phyloP scores from a whole-genome alignment of 1,140 invertebrate genomes.

The Penaeus indicus region DNA sequence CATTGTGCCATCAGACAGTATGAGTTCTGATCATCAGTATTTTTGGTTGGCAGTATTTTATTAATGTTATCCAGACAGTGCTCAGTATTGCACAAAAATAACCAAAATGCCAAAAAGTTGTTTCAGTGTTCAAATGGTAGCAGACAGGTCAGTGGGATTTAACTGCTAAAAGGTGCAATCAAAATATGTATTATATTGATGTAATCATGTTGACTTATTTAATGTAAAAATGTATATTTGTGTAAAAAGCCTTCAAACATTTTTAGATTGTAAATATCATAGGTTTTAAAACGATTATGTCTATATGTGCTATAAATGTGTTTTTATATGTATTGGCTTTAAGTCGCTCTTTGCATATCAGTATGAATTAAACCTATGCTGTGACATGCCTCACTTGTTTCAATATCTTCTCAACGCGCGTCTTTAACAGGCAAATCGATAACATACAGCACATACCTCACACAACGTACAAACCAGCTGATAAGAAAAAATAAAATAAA shows the following conservation, averaged over 20 bases:
- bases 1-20: too few species aligned
- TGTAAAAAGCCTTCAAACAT: constrained; percentile 42
- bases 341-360: constrained; percentile 50
- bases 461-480: too few species aligned
- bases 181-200: constrained; percentile 45
- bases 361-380: constrained; percentile 47
- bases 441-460: too few species aligned
- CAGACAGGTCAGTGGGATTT: too few species aligned
- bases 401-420: too few species aligned
- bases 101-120: background rate
- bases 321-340: constrained; percentile 43
- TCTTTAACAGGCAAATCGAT: too few species aligned
- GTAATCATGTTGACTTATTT: constrained; percentile 45
- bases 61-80: too few species aligned
- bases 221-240: constrained; percentile 44
- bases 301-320: constrained; percentile 50
- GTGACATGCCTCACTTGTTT: constrained; percentile 25
- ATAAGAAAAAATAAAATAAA: too few species aligned
- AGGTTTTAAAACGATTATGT: constrained; percentile 42
- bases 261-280: constrained; percentile 44
- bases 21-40: too few species aligned
- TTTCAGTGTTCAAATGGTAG: too few species aligned
- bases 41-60: too few species aligned
- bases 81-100: too few species aligned
- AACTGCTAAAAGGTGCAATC: constrained; percentile 32